Evolutionary conservation across 2,113 vertebrate species (phyloP).

Genomic region (Alosa alosa): DNA sequence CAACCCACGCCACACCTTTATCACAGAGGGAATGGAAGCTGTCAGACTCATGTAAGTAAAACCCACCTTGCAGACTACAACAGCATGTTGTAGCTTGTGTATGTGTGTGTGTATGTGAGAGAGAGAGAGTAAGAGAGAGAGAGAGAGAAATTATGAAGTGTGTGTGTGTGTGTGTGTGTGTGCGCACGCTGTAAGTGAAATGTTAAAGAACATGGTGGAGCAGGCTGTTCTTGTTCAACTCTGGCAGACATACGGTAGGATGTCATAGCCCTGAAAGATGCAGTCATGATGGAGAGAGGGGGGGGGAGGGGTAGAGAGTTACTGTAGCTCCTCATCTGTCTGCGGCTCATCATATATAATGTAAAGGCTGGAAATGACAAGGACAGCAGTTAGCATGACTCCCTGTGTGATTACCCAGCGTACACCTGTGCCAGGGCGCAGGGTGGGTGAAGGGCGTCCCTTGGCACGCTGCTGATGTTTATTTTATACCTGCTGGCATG

Average conservation of each 20-base stretch:
- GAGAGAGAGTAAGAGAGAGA: background rate
- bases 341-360: slow-evolving; percentile 13
- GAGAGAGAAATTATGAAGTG: background rate
- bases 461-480: slow-evolving; percentile 1
- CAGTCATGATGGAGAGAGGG: background rate
- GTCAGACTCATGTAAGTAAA: slow-evolving; percentile 25
- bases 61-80: no score
- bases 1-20: no score
- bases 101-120: background rate
- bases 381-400: slow-evolving; percentile 17
- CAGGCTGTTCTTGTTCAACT: background rate
- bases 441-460: background rate
- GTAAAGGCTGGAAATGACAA: slow-evolving; percentile 14
- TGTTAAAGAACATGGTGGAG: background rate
- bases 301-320: background rate
- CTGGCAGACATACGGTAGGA: background rate
- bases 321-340: background rate
- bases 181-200: background rate
- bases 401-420: background rate
- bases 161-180: background rate
- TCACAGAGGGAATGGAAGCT: slow-evolving; percentile 14
- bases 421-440: background rate
- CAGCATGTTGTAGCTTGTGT: no score
- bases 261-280: background rate
- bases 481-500: slow-evolving; percentile 10